Evolutionary conservation across 2,113 vertebrate genomes (phyloP), one percentile per base, ranked within the genome.

Genomic region (Gambusia holbrooki): DNA sequence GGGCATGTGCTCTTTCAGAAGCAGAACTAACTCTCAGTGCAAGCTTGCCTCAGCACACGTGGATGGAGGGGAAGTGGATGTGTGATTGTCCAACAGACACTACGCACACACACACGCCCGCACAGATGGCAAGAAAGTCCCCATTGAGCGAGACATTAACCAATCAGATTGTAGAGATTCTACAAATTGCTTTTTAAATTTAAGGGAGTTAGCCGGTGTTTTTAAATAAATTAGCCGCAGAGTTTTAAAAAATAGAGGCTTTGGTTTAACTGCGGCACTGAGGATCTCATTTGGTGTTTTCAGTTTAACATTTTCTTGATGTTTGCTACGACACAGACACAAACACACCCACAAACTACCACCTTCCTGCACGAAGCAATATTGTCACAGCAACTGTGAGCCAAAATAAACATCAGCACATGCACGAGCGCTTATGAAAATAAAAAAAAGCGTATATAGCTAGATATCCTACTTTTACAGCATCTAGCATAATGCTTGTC

Each of bases 41-140:
- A 88, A 84, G 82, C 79, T 66, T 78, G 79, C 77, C 81, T 81
- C 71, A 10, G 69, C 76, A 61, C 88, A 89, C 78, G 87, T 93
- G 91, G 90, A 91, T 70, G 73, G 74, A 87, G 90, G 92, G 94
- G 94, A 94, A 95, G 92, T 91, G 65, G 70, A 78, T 62, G 61
- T 73, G 78, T 81, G 85, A 68, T 9, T 82, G 84, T 74, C 79
- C 72, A 62, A 87, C 70, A 69, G 62, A 75, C 84, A 75, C 69
- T 30, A n/a, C 54, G 32, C 19, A 64, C 30, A 68, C 51, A 37
- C 35, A 35, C 28, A 37, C 17, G 28, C 30, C 28, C 6, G 35
- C 29, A 68, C 51, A 73, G 6, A 82, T n/a, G 48, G n/a, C 45
- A 45, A 58, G 30, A 83, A 80, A 87, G 76, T 62, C 82, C 73